Percentiles rank a stretch among this genome's conserved stretches.
phyloP scores from a whole-genome alignment of 2,888 invertebrate genomes.

The Corythucha ciliata region DNA sequence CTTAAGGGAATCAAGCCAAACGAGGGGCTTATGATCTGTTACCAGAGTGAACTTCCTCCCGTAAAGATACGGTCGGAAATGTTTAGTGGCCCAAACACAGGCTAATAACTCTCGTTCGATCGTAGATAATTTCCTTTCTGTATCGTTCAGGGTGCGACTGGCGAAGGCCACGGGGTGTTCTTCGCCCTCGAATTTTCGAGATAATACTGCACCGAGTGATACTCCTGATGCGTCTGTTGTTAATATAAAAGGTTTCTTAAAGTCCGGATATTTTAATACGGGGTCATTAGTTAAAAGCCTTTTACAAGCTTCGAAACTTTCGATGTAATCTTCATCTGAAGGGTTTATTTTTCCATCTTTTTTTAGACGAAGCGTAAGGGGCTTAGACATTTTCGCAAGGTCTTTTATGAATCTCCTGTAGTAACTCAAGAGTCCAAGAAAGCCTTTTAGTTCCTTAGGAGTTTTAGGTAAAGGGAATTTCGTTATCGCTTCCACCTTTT shows the following conservation, averaged over 20 bases:
- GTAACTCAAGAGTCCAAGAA: constrained; percentile 7
- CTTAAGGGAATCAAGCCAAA: constrained; percentile 12
- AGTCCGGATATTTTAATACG: constrained; percentile 37
- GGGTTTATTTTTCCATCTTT: constrained; percentile 29
- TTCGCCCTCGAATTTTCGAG: constrained; percentile 35
- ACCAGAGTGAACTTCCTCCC: neutral
- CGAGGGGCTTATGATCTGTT: constrained; percentile 12
- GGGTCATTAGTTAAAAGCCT: constrained; percentile 18
- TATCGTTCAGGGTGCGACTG: constrained; percentile 38
- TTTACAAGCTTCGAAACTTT: constrained; percentile 20
- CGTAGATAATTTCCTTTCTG: neutral
- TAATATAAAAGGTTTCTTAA: constrained; percentile 35
- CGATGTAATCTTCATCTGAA: neutral
- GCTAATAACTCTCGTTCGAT: constrained; percentile 7
- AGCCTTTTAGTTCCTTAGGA: neutral
- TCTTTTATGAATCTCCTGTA: constrained; percentile 19
- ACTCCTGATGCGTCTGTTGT: constrained; percentile 38
- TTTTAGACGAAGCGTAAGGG: constrained; percentile 33
- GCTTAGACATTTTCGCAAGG: constrained; percentile 34
- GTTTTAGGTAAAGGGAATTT: neutral
- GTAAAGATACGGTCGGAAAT: constrained; percentile 1
- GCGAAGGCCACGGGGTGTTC: constrained; percentile 38
- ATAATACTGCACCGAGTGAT: neutral
- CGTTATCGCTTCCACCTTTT: neutral
- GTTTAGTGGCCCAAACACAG: constrained; percentile 8